Evolutionary conservation across 1,140 invertebrate species (phyloP), one percentile per base, ranked within the genome.

Genomic region (Sinonovacula constricta): DNA sequence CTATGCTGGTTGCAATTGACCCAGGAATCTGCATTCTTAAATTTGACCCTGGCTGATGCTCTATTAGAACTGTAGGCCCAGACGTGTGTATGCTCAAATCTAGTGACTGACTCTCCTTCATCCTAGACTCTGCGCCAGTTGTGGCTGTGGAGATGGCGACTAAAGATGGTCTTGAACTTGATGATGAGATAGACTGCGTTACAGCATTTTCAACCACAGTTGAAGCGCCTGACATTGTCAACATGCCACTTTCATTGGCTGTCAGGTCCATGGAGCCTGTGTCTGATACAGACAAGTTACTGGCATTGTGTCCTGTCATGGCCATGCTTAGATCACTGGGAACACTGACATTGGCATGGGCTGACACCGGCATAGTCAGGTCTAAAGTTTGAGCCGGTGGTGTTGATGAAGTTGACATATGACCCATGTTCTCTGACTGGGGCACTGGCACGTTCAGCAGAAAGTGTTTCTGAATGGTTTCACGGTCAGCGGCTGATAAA

Each of bases 401-500:
- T 0, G 72, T 65, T 56, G 62, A 66, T 45, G 72, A 65, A 66
- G 72, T 66, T 26, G 59, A 53, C 51, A 60, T 53, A 76, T 59
- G 62, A 36, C 63, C 31, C 1, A 51, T 59, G 26, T 53, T 66
- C 2, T 76, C 72, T 30, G 72, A 67, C 65, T 62, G 59, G 1
- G 72, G 72, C 12, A 49, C 67, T 30, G 72, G 72, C n/a, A 76
- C 72, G 39, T 76, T 76, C 31, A 76, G 31, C 2, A 76, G 60
- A 59, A 76, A 76, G 59, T 76, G 72, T 76, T 76, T 76, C 30
- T 76, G 72, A 45, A 76, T 76, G 1, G 72, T 76, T 76, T 76
- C 72, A 15, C 63, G 34, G 28, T 76, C 72, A 57, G 72, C 72
- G 7, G 72, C 72, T 5, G 72, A 76, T 26, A 76, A 31, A 0